Evolutionary conservation across 2,888 invertebrate genomes (phyloP), one percentile per base, ranked within the genome.

Genomic region (Aphrophora alni): DNA sequence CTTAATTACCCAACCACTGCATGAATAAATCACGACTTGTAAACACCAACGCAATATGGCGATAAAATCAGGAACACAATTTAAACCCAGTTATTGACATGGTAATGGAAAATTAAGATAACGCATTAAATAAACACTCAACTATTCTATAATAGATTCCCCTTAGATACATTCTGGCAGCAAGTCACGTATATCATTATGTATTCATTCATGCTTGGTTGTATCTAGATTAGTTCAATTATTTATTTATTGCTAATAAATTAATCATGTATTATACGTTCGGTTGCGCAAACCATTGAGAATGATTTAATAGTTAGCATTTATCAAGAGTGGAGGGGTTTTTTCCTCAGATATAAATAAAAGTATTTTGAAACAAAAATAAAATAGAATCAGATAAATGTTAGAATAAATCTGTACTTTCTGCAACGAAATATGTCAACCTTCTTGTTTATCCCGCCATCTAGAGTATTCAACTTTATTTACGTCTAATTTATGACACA

Each of bases 211-310:
- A 59, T 59, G 59, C n/a, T 21, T 8, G n/a, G 21, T 7, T 59
- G 59, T 59, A 59, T 59, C 59, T n/a, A 59, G 59, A 59, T 59
- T 59, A 59, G 59, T 5, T 8, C 59, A 59, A 59, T 59, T 59
- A 59, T 59, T 59, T 59, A 59, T 59, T 59, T 59, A 59, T 59
- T 59, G 59, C 59, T 59, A 59, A 59, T 59, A 59, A 59, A 59
- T 59, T 59, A 59, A 59, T 59, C 59, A 59, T 59, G 59, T 59
- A 21, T 59, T 21, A 7, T 59, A 21, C 21, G 59, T 59, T 59
- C 21, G 21, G 44, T 17, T 17, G 44, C 44, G 44, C 17, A 44
- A 44, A 44, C 17, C 44, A 14, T 44, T 17, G 44, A 44, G 14
- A 17, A 14, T 44, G 44, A 44, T 44, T 44, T 44, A 44, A 44